Base-by-base conservation (phyloP, 1,140 invertebrate genomes). In the Cotesia vestalis region DNA sequence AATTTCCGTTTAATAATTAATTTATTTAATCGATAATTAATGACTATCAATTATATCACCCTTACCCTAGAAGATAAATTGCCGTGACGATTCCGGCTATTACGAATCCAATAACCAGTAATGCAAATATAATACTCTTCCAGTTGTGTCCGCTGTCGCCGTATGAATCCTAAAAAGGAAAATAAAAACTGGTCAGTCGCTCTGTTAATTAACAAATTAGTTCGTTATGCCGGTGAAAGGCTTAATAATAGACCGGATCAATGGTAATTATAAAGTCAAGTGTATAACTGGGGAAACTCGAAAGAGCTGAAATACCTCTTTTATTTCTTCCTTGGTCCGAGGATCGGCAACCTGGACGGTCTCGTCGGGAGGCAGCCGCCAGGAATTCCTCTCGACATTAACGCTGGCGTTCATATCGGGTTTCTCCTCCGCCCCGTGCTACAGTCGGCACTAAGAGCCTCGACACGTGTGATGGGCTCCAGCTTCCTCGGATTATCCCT, bases 301-400 rank as follows among this genome's bases (percentile, higher is more conserved):
- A 27, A 51, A 53, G 66, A 36, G 51, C 40, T 72, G 34, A 62
- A 66, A 79, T 78, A 81, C 77, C 75, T 80, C 78, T 78, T 82
- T 84, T 84, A 89, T 88, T 88, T 89, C 90, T 85, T 93, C 92
- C 82, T 94, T 94, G 82, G 91, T 90, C 86, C 94, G 92, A 77
- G 92, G 91, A 89, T 94, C 93, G 86, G 91, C 92, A 82, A 95
- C 94, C 87, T 95, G 94, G 77, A 95, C 90, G 76, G 94, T 95
- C 89, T 95, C 94, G 88, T 95, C 94, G 77, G 93, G 94, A 84
- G 93, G 93, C 84, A 95, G 88, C 85, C 93, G 92, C 94, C 94
- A 95, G 80, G 93, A 94, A 80, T 91, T 92, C 83, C 92, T 91
- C 89, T 94, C 93, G 85, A 93, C 88, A 87, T 92, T 91, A 81